phyloP scores from a whole-genome alignment of 2,888 invertebrate species.

The Cephus pygmeus region DNA sequence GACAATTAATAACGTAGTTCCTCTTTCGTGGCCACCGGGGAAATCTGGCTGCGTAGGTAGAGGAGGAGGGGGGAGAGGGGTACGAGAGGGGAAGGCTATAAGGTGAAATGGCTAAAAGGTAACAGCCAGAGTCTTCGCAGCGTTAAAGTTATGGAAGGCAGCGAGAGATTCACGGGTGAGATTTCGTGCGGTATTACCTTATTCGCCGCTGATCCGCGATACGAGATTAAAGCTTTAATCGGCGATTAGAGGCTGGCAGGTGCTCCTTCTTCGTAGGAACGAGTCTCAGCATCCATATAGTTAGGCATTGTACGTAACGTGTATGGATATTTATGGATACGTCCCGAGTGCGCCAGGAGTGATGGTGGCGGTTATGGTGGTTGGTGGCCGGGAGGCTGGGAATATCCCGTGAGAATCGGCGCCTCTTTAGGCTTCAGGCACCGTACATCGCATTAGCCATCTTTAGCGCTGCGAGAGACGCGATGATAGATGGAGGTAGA shows the following conservation, averaged over 20 bases:
- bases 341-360: not conserved
- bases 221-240: not conserved
- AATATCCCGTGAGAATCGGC: not conserved
- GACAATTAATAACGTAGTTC: constrained; percentile 15
- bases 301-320: not conserved
- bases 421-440: not conserved
- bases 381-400: not conserved
- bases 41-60: constrained; percentile 13
- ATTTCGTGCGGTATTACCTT: not conserved
- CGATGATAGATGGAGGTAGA: not conserved
- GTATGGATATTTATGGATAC: not conserved
- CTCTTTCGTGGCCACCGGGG: constrained; percentile 16
- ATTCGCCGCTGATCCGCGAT: not conserved
- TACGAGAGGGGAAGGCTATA: not conserved
- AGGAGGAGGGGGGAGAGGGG: not conserved
- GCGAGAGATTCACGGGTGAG: not conserved
- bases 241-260: not conserved
- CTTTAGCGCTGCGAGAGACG: not conserved
- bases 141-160: not conserved
- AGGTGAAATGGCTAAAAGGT: not conserved
- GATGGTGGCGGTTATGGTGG: not conserved
- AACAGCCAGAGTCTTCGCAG: not conserved
- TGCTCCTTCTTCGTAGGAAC: not conserved
- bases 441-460: not conserved
- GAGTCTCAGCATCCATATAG: not conserved